Percentiles rank a stretch among this genome's conserved stretches.
Evolutionary conservation across 1,140 invertebrate species (phyloP).

Genomic region (Pseudoatta argentina): DNA sequence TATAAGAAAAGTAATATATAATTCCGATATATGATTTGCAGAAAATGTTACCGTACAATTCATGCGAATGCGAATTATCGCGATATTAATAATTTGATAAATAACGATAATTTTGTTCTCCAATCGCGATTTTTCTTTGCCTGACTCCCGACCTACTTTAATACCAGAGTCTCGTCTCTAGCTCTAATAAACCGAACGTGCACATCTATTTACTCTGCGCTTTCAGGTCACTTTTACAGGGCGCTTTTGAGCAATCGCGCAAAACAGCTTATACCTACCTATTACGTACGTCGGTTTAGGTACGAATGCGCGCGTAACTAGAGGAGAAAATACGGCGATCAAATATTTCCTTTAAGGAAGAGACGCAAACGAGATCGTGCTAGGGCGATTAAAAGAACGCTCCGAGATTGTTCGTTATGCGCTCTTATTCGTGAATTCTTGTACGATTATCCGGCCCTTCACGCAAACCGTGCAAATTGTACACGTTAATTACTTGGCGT

Average conservation of each 20-base stretch:
- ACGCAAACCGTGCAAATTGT: neutral
- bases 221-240: constrained; percentile 48
- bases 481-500: constrained; percentile 12
- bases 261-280: constrained; percentile 54
- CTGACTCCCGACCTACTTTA: neutral
- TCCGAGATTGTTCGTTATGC: constrained; percentile 57
- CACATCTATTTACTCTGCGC: constrained; percentile 60
- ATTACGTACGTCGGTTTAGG: constrained; percentile 45
- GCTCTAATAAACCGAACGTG: constrained; percentile 65
- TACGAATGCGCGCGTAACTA: constrained; percentile 15
- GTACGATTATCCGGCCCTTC: neutral
- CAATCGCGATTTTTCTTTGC: constrained; percentile 54
- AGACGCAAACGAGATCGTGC: constrained; percentile 40
- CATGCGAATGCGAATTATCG: constrained; percentile 54
- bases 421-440: constrained; percentile 23
- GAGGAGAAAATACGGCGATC: constrained; percentile 14
- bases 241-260: constrained; percentile 71
- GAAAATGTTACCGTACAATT: neutral
- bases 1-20: too few species aligned
- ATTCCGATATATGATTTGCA: neutral
- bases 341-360: constrained; percentile 68
- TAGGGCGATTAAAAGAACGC: constrained; percentile 36
- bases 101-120: constrained; percentile 33
- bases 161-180: constrained; percentile 22
- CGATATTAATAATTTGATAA: constrained; percentile 58